Percentiles rank a stretch among this genome's conserved stretches.
phyloP scores from a whole-genome alignment of 2,888 invertebrate genomes.

The Drosophila macrospina region DNA sequence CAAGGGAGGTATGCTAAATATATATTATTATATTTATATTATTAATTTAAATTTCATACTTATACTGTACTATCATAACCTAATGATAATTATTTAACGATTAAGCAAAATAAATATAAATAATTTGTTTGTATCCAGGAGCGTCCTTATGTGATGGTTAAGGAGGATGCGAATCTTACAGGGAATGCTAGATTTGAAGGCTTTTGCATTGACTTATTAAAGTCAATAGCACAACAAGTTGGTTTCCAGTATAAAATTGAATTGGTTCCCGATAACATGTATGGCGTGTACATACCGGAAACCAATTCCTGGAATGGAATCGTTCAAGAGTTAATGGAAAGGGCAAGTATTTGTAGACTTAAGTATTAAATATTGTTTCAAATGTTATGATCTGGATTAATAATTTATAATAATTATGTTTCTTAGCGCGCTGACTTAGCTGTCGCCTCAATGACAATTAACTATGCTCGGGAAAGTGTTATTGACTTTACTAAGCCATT shows the following conservation, averaged over 20 bases:
- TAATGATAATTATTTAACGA: too few relatives aligned
- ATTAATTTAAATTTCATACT: too few relatives aligned
- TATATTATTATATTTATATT: not conserved
- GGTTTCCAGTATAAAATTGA: constrained; percentile 95
- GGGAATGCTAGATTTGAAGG: constrained; percentile 95
- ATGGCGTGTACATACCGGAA: constrained; percentile 94
- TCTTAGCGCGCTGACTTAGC: constrained; percentile 97
- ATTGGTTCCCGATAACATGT: constrained; percentile 94
- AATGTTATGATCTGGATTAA: not conserved
- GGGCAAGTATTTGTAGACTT: constrained; percentile 86
- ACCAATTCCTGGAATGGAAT: constrained; percentile 96
- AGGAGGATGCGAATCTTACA: constrained; percentile 92
- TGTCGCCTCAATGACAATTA: constrained; percentile 98
- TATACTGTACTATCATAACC: too few relatives aligned
- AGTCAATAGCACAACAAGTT: constrained; percentile 92
- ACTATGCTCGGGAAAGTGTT: constrained; percentile 94
- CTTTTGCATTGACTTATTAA: constrained; percentile 95
- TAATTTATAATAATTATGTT: not conserved
- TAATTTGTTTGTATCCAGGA: constrained; percentile 87
- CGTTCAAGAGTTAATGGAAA: constrained; percentile 93
- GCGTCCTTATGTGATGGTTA: constrained; percentile 96
- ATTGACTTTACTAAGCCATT: constrained; percentile 99
- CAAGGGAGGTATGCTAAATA: constrained; percentile 89
- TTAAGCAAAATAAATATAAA: not conserved
- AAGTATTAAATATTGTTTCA: too few relatives aligned